Conservation (phyloP, 2,888 invertebrate genomes). For the Cordilura impudica region DNA sequence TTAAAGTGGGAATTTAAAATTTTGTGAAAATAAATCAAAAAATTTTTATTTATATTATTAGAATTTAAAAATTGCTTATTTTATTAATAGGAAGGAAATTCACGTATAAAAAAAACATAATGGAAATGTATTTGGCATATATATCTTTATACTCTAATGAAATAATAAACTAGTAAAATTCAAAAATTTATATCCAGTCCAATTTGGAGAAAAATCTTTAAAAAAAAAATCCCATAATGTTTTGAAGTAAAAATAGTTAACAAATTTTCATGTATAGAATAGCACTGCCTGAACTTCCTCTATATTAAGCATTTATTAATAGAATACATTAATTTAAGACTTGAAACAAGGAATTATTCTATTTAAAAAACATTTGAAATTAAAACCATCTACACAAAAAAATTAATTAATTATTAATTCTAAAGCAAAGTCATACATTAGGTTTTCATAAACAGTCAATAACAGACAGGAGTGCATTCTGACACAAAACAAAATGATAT, state of each 20-base stretch:
- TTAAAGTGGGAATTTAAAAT: no score
- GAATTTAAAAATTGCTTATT: no score
- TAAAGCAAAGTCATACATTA: neutral
- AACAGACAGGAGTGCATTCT: slow-evolving; percentile 50
- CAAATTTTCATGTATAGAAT: slow-evolving; percentile 1
- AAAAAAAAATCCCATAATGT: no score
- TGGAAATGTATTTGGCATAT: no score
- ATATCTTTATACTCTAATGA: no score
- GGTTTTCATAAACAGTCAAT: slow-evolving; percentile 47
- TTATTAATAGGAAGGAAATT: no score
- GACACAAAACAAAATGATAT: slow-evolving; percentile 43
- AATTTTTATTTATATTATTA: no score
- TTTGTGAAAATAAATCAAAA: no score
- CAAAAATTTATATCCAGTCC: no score
- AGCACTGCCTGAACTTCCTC: slow-evolving; percentile 42
- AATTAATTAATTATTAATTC: neutral
- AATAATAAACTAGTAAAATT: no score
- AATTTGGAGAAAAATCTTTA: no score
- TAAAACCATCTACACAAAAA: neutral
- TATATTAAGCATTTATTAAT: slow-evolving; percentile 49
- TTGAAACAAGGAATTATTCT: slow-evolving; percentile 42
- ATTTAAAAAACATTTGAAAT: neutral
- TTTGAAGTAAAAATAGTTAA: neutral
- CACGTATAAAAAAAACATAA: no score
- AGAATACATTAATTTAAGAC: slow-evolving; percentile 27